Evolutionary conservation across 2,113 vertebrate genomes (phyloP), one percentile per base, ranked within the genome.

Genomic region (Carlito syrichta): DNA sequence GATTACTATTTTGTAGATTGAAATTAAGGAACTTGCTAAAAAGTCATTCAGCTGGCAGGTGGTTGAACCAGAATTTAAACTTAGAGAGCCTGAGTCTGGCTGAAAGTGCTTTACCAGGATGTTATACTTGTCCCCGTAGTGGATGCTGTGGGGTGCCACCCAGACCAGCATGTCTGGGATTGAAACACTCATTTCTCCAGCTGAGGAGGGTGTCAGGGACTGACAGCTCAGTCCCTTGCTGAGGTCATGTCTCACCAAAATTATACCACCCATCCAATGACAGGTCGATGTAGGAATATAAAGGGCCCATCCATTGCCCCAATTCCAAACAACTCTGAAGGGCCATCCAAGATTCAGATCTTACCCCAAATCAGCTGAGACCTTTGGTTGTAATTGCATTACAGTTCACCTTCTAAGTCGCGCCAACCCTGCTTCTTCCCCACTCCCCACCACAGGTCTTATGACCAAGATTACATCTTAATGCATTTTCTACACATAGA

Each of bases 41-140:
- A 71, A 74, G 45, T 68, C 48, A 71, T 52, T 77, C 35, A 93
- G 52, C 6, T 17, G 63, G n/a, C 27, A 83, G n/a, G 20, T 38
- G 48, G 58, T n/a, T 58, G 58, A 66, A 17, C 7, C 76, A 69
- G 81, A 85, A 82, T 91, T 93, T 89, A 76, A 43, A 45, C 27
- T 30, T 13, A 83, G 30, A 43, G 19, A 23, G 68, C 32, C 16
- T n/a, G 40, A 76, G 48, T 69, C n/a, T 13, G 5, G 62, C 19
- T 79, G 0, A 79, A 16, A 52, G 50, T 4, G 11, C 23, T 91
- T 86, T 50, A 30, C 14, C 7, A 3, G 30, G 50, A 60, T 5
- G 20, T 16, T 25, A 0, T 23, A 2, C 11, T 45, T 11, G 10
- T 38, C 27, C 9, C 63, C 30, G 4, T 22, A 2, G 48, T 1